Evolutionary conservation across 2,888 invertebrate genomes (phyloP).

Genomic region (Ormyrus labotus): DNA sequence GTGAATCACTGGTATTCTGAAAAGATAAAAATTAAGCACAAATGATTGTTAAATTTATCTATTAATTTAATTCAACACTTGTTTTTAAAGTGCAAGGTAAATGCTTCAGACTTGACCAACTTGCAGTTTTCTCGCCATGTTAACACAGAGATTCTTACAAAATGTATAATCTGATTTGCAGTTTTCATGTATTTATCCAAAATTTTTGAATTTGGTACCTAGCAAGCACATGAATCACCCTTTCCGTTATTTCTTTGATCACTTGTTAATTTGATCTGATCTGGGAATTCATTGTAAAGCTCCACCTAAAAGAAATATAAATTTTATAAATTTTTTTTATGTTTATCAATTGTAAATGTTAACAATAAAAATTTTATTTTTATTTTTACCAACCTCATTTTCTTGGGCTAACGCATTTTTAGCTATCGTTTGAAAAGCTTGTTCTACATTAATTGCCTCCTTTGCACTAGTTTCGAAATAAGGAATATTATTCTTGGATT

Average conservation of each 20-base stretch:
- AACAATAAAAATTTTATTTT: neutral
- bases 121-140: slow-evolving; percentile 58
- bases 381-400: slow-evolving; percentile 80
- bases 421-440: slow-evolving; percentile 99
- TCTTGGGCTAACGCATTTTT: slow-evolving; percentile 97
- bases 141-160: slow-evolving; percentile 61
- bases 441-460: slow-evolving; percentile 98
- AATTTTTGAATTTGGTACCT: slow-evolving; percentile 72
- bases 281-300: slow-evolving; percentile 97
- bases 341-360: neutral
- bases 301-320: slow-evolving; percentile 80
- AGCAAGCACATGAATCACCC: slow-evolving; percentile 86
- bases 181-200: slow-evolving; percentile 57
- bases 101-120: slow-evolving; percentile 52
- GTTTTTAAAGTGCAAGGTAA: slow-evolving; percentile 46
- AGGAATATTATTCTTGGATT: slow-evolving; percentile 98
- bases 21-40: slow-evolving; percentile 23
- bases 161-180: slow-evolving; percentile 62
- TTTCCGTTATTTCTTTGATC: slow-evolving; percentile 85
- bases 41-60: slow-evolving; percentile 32
- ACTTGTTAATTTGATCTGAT: slow-evolving; percentile 92
- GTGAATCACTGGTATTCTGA: slow-evolving; percentile 12
- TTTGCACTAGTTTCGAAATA: slow-evolving; percentile 99
- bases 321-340: slow-evolving; percentile 17
- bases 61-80: slow-evolving; percentile 30